Conservation (phyloP, 2,888 invertebrate species). For the Drosophila colorata region DNA sequence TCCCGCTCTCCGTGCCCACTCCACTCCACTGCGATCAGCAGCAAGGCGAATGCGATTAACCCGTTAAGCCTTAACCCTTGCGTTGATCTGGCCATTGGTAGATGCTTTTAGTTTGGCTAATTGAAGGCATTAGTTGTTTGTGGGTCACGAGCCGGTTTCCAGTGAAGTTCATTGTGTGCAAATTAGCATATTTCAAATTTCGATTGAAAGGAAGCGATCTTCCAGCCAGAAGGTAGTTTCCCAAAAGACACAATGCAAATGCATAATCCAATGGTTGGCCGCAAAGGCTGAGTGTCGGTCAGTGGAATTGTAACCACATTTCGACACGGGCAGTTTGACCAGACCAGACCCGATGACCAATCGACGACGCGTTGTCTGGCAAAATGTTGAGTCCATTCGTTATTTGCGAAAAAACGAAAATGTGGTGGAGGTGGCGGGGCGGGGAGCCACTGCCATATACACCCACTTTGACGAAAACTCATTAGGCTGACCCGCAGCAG, state of each 20-base stretch:
- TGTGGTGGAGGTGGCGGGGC: not conserved
- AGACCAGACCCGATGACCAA: constrained; percentile 12
- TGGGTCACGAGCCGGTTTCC: constrained; percentile 70
- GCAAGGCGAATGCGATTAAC: constrained; percentile 77
- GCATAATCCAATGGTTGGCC: constrained; percentile 74
- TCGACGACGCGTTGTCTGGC: constrained; percentile 59
- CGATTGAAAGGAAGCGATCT: constrained; percentile 54
- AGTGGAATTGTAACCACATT: constrained; percentile 49
- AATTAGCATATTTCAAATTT: constrained; percentile 70
- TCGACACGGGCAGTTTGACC: constrained; percentile 53
- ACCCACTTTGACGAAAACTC: constrained; percentile 74
- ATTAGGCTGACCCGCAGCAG: constrained; percentile 50
- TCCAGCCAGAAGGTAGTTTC: constrained; percentile 5
- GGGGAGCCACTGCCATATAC: constrained; percentile 54
- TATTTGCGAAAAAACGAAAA: constrained; percentile 24
- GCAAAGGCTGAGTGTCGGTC: constrained; percentile 48
- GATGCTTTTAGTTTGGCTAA: constrained; percentile 63
- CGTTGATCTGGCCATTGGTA: constrained; percentile 22
- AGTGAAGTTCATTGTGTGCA: constrained; percentile 66
- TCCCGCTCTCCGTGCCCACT: constrained; percentile 7
- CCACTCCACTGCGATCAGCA: constrained; percentile 54
- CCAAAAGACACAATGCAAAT: constrained; percentile 47
- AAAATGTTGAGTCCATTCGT: constrained; percentile 13
- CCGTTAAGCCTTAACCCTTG: constrained; percentile 46
- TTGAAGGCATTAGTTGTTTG: constrained; percentile 81